Percentiles rank a stretch among this genome's conserved stretches.
These are phyloP conservation scores for Centropristis striata DNA, from an alignment of 2,113 vertebrate species.

Conservation along the genomic window DNA sequence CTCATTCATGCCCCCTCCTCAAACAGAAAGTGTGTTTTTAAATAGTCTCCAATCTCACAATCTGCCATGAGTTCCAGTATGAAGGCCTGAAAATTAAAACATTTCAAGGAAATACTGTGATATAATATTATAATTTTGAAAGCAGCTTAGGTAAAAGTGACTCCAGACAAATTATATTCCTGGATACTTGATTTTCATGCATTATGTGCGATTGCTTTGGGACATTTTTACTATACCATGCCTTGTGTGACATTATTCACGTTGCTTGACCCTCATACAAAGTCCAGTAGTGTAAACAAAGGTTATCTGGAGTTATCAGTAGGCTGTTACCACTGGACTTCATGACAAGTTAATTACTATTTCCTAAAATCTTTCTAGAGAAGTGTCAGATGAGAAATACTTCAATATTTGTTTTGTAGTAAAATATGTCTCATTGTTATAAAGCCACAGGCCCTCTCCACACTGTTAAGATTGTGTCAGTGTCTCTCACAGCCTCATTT, in stretches of 20 bases:
- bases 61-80: not conserved
- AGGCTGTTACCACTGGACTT: constrained; percentile 18
- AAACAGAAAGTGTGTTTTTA: no score
- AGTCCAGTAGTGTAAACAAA: constrained; percentile 48
- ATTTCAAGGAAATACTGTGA: no score
- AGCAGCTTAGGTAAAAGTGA: no score
- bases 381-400: not conserved
- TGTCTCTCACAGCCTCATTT: constrained; percentile 21
- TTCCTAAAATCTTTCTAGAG: constrained; percentile 7
- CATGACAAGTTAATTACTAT: constrained; percentile 16
- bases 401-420: not conserved
- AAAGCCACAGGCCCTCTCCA: not conserved
- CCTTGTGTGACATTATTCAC: constrained; percentile 8
- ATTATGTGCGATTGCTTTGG: not conserved
- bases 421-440: not conserved
- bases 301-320: constrained; percentile 65
- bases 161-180: no score
- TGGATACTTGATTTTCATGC: no score
- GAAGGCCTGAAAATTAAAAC: not conserved
- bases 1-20: no score
- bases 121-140: no score
- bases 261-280: constrained; percentile 52
- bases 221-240: not conserved
- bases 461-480: not conserved
- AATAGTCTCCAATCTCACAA: not conserved